Percentiles rank a stretch among this genome's conserved stretches.
Conservation (phyloP, 2,797 vertebrate genomes). For the Lepus oiostolus region DNA sequence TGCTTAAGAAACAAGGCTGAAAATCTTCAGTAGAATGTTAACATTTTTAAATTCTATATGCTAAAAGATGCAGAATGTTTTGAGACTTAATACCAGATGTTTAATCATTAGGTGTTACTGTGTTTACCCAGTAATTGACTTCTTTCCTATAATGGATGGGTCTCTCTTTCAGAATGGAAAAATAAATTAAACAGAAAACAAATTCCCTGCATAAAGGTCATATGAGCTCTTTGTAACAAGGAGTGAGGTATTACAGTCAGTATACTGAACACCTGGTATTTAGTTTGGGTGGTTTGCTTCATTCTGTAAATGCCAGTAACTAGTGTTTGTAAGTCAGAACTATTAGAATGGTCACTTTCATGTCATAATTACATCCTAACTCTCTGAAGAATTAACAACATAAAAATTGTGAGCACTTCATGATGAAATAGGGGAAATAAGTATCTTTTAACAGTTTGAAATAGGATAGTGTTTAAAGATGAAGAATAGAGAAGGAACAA, state of each 20-base stretch:
- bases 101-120: constrained; percentile 57
- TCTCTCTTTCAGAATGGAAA: constrained; percentile 72
- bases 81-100: constrained; percentile 53
- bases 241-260: constrained; percentile 53
- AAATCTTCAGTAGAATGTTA: constrained; percentile 45
- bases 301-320: constrained; percentile 66
- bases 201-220: constrained; percentile 73
- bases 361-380: constrained; percentile 36
- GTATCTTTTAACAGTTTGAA: constrained; percentile 24
- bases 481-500: constrained; percentile 4
- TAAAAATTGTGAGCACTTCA: constrained; percentile 5
- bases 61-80: constrained; percentile 69
- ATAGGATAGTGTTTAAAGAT: constrained; percentile 45
- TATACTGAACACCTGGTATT: constrained; percentile 66
- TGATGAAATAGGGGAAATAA: constrained; percentile 59
- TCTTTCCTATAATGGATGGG: constrained; percentile 63
- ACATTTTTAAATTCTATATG: constrained; percentile 66
- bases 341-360: constrained; percentile 60
- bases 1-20: constrained; percentile 42
- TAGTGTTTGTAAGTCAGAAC: constrained; percentile 42
- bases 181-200: constrained; percentile 75
- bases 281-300: constrained; percentile 57
- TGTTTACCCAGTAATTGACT: constrained; percentile 64
- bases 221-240: constrained; percentile 64
- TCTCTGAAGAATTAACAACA: constrained; percentile 61